These are phyloP conservation scores for Ctenoplectra terminalis DNA, from an alignment of 1,140 invertebrate species.

Conservation along the genomic window DNA sequence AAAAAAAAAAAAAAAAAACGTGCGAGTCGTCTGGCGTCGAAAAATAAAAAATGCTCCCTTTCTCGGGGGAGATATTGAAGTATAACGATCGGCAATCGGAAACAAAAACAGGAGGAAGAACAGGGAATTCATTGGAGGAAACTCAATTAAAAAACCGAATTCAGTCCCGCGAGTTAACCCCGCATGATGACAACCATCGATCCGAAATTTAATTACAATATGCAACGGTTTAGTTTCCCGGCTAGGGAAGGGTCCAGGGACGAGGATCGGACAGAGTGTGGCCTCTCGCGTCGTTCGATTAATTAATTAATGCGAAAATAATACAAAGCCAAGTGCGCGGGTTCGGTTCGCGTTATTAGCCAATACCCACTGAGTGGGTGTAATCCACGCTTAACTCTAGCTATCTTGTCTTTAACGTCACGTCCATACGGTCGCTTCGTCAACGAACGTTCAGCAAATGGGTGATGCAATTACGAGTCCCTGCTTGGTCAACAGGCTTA, in stretches of 20 bases:
- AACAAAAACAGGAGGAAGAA: background rate
- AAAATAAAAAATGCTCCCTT: background rate
- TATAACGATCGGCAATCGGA: background rate
- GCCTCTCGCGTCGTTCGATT: constrained; percentile 8
- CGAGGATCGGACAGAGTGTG: background rate
- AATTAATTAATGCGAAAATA: constrained; percentile 32
- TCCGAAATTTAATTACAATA: constrained; percentile 25
- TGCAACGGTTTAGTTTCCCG: background rate
- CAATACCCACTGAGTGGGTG: background rate
- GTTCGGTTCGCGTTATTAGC: constrained; percentile 3
- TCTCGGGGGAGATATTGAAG: background rate
- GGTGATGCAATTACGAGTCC: constrained; percentile 62
- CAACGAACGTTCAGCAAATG: constrained; percentile 62
- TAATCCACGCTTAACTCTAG: constrained; percentile 52
- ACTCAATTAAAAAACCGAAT: constrained; percentile 1
- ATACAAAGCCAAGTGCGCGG: constrained; percentile 21
- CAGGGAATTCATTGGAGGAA: background rate
- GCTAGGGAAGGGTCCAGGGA: background rate
- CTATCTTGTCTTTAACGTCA: constrained; percentile 60
- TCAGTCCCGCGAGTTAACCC: background rate
- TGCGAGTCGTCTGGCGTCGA: no score
- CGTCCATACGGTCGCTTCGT: constrained; percentile 52
- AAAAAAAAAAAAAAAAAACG: no score
- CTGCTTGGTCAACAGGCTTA: constrained; percentile 57
- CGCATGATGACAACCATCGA: constrained; percentile 3